Percentiles rank a stretch among this genome's conserved stretches.
phyloP scores from a whole-genome alignment of 2,113 vertebrate species.

The Macaca nemestrina region DNA sequence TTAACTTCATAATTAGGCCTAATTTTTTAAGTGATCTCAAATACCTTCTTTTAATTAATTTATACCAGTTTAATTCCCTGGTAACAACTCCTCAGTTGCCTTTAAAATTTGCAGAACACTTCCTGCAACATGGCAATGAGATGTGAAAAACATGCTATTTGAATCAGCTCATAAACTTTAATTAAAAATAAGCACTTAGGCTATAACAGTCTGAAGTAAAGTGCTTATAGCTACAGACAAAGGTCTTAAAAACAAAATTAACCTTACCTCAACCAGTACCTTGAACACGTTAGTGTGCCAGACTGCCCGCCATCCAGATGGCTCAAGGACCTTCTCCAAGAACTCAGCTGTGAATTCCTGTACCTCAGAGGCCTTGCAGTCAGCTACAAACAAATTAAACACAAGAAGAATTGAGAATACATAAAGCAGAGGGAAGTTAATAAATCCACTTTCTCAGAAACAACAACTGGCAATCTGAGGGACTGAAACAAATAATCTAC shows the following conservation, averaged over 20 bases:
- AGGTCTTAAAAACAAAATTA: not conserved
- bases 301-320: conserved; percentile 93
- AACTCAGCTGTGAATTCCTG: conserved; percentile 94
- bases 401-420: not conserved
- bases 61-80: not conserved
- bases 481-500: not conserved
- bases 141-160: conserved; percentile 31
- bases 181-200: conserved; percentile 48
- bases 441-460: not conserved
- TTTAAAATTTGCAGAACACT: not conserved
- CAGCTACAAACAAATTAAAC: conserved; percentile 84
- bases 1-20: not conserved
- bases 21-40: conserved; percentile 23
- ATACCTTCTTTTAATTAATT: not conserved
- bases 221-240: conserved; percentile 15
- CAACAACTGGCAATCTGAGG: not conserved
- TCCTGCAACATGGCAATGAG: not conserved
- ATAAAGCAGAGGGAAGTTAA: not conserved
- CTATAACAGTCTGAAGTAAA: conserved; percentile 2
- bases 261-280: conserved; percentile 92
- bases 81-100: not conserved
- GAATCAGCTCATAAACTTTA: conserved; percentile 65
- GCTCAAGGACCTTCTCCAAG: conserved; percentile 93
- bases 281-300: conserved; percentile 94
- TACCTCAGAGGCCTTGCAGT: conserved; percentile 96